Evolutionary conservation across 2,797 vertebrate species (phyloP).

Genomic region (Sarcoramphus papa): DNA sequence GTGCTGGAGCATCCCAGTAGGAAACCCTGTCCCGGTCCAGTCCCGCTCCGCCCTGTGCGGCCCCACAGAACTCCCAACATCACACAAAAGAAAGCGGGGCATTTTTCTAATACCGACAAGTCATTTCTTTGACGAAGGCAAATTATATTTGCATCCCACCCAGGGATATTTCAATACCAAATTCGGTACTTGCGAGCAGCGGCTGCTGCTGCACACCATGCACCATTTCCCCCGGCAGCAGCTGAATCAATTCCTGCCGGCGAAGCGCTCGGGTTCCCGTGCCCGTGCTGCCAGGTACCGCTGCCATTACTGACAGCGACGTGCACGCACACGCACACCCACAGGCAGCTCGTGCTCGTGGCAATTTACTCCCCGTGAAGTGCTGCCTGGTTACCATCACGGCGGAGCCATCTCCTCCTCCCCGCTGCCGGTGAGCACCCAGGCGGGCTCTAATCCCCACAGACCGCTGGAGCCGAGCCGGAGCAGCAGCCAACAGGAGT

Average conservation of each 20-base stretch:
- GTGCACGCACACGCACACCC: conserved; percentile 3
- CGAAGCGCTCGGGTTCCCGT: neutral
- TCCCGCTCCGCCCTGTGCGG: accelerated
- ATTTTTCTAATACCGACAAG: accelerated
- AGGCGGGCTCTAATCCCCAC: conserved; percentile 60
- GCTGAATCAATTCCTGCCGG: neutral
- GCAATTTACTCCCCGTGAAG: conserved; percentile 63
- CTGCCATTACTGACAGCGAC: neutral
- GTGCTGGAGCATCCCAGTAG: accelerated
- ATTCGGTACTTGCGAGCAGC: accelerated
- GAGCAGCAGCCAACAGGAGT: conserved; percentile 16
- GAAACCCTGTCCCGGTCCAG: accelerated
- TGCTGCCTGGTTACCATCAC: conserved; percentile 70
- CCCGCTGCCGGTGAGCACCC: conserved; percentile 53
- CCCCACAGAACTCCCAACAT: accelerated
- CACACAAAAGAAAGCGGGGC: accelerated
- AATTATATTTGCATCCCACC: accelerated
- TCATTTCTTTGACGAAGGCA: neutral
- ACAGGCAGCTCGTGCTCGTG: conserved; percentile 13
- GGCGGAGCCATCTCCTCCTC: conserved; percentile 65
- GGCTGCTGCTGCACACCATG: accelerated
- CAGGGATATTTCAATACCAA: accelerated
- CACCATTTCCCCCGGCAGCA: neutral
- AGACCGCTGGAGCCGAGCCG: conserved; percentile 63
- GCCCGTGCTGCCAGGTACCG: neutral